Evolutionary conservation across 2,113 vertebrate genomes (phyloP).

Genomic region (Thamnaconus septentrionalis): DNA sequence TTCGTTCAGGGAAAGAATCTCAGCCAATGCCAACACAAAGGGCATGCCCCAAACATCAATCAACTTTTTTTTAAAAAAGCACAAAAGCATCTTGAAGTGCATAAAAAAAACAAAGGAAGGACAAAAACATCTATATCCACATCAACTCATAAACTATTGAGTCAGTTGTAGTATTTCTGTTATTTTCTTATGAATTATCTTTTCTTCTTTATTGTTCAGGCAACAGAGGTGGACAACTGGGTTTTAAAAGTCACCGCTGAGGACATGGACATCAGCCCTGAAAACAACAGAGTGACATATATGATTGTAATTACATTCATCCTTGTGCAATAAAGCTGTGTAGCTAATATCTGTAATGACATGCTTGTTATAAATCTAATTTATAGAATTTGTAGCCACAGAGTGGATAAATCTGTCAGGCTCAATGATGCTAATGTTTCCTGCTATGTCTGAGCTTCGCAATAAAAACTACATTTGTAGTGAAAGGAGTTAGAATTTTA

Average conservation of each 20-base stretch:
- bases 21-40: background rate
- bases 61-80: background rate
- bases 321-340: background rate
- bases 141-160: too few relatives aligned
- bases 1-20: too few relatives aligned
- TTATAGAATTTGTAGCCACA: too few relatives aligned
- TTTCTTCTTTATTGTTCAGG: conserved; percentile 31
- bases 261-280: conserved; percentile 63
- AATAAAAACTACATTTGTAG: too few relatives aligned
- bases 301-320: conserved; percentile 60
- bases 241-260: conserved; percentile 71
- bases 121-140: too few relatives aligned
- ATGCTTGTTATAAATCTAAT: too few relatives aligned
- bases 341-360: background rate
- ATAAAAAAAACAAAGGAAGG: too few relatives aligned
- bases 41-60: background rate
- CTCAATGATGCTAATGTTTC: background rate
- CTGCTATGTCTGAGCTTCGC: too few relatives aligned
- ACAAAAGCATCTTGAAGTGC: too few relatives aligned
- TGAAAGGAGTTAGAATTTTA: too few relatives aligned
- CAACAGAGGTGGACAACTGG: fast-evolving
- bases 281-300: conserved; percentile 64
- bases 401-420: background rate
- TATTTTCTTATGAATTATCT: background rate
- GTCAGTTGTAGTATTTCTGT: background rate